These are phyloP conservation scores for Latrodectus hesperus DNA, from an alignment of 2,888 invertebrate genomes.

Conservation along the genomic window DNA sequence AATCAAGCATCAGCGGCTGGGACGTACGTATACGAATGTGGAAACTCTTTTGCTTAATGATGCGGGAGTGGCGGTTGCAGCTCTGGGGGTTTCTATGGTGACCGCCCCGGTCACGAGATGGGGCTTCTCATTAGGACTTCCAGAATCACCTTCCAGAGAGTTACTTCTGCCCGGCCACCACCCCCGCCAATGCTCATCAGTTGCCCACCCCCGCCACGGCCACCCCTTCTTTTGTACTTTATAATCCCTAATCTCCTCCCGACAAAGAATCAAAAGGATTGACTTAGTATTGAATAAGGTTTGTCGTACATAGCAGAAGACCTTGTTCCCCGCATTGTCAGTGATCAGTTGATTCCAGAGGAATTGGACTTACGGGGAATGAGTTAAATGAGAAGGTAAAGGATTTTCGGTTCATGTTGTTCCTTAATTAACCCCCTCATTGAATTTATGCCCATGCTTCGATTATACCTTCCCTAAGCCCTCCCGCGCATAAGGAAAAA, in stretches of 20 bases:
- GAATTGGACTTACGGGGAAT: not conserved
- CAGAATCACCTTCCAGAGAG: slow-evolving; percentile 24
- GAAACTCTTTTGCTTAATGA: slow-evolving; percentile 52
- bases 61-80: slow-evolving; percentile 17
- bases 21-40: not conserved
- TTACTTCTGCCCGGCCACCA: slow-evolving; percentile 3
- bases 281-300: not conserved
- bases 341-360: slow-evolving; percentile 14
- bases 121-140: slow-evolving; percentile 34
- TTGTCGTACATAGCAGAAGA: not conserved
- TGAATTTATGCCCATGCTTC: slow-evolving; percentile 8
- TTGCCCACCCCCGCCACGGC: not conserved
- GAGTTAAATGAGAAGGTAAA: slow-evolving; percentile 14
- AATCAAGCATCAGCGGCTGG: slow-evolving; percentile 42
- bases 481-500: too few relatives aligned
- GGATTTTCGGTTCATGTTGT: slow-evolving; percentile 22
- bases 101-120: slow-evolving; percentile 23
- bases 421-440: slow-evolving; percentile 35
- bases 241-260: slow-evolving; percentile 26
- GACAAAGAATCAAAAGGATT: not conserved
- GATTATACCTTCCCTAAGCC: not conserved
- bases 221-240: slow-evolving; percentile 21
- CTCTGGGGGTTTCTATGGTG: slow-evolving; percentile 51
- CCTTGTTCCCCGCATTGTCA: not conserved
- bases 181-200: slow-evolving; percentile 1